Percentiles rank a stretch among this genome's conserved stretches.
Conservation (phyloP, 2,888 invertebrate species). For the Cephus runcator region DNA sequence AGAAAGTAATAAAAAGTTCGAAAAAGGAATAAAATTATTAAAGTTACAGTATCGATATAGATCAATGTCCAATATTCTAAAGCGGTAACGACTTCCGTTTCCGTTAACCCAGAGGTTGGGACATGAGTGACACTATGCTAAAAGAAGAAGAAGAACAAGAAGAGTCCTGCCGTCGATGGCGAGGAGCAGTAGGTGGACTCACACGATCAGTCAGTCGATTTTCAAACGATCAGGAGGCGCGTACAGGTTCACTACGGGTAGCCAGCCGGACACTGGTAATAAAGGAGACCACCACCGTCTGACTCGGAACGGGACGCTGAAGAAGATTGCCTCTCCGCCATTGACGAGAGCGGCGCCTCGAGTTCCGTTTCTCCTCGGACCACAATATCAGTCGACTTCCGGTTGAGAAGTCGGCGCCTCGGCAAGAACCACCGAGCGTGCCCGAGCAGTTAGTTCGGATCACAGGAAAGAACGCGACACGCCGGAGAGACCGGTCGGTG, state of each 20-base stretch:
- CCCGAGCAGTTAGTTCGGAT: background rate
- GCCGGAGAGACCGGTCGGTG: slow-evolving; percentile 4
- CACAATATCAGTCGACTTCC: slow-evolving; percentile 26
- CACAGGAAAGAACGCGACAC: background rate
- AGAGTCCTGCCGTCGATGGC: no score
- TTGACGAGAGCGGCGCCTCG: slow-evolving; percentile 9
- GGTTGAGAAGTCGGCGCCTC: slow-evolving; percentile 22
- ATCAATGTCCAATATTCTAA: background rate
- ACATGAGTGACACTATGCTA: background rate
- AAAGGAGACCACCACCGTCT: no score
- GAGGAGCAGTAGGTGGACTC: no score
- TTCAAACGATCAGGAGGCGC: no score
- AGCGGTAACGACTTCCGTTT: background rate
- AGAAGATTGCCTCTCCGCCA: slow-evolving; percentile 20
- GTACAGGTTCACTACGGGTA: no score
- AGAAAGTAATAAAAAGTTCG: no score
- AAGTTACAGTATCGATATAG: background rate
- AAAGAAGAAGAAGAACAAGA: background rate
- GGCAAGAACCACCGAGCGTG: background rate
- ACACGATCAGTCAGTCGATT: no score
- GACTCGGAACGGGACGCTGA: background rate
- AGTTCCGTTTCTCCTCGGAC: slow-evolving; percentile 28
- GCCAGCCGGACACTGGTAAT: no score
- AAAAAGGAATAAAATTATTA: background rate
- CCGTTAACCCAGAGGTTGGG: background rate